Base-by-base conservation (phyloP, 2,888 invertebrate genomes). In the Lymantria monacha region DNA sequence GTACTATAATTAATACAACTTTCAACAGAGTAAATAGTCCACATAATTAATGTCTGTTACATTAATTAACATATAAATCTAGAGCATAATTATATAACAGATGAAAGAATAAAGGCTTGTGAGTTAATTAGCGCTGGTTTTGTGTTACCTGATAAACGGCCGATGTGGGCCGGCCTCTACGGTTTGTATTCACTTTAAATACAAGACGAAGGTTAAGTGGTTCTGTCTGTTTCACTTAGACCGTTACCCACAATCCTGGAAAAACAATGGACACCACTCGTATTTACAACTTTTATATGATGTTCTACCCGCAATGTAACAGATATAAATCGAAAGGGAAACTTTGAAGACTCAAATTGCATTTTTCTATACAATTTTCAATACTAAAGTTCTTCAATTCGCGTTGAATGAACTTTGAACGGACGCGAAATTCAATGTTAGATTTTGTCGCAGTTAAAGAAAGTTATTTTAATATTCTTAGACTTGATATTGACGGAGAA, bases 151-250 rank as follows among this genome's bases (percentile, higher is more conserved):
- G 58, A 55, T 63, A 63, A 51, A 55, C 53, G 42, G 52, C 53
- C 31, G 33, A 48, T 48, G 61, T 33, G 49, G 61, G 61, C 63
- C 49, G 76, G 70, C 81, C 83, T 83, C 82, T 83, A 81, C 74
- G 83, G 70, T 81, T 83, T 74, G 81, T 78, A 77, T 82, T 77
- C 74, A 72, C 72, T 81, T 82, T 81, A 80, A 85, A 84, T 79
- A 81, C 76, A 78, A 78, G 81, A 81, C 75, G 78, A 83, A 85
- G 87, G 87, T 86, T 86, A 88, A 88, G 85, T 87, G 84, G 83
- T 67, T 69, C 76, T 83, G 88, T 86, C 87, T 80, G 85, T 84
- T 85, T 84, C 85, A 85, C 81, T 87, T 85, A 86, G 80, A 78
- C 74, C 70, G 72, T 75, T 74, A 76, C 78, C 76, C 75, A 71